phyloP scores from a whole-genome alignment of 2,888 invertebrate genomes.

The Meiosimyza platycephala region DNA sequence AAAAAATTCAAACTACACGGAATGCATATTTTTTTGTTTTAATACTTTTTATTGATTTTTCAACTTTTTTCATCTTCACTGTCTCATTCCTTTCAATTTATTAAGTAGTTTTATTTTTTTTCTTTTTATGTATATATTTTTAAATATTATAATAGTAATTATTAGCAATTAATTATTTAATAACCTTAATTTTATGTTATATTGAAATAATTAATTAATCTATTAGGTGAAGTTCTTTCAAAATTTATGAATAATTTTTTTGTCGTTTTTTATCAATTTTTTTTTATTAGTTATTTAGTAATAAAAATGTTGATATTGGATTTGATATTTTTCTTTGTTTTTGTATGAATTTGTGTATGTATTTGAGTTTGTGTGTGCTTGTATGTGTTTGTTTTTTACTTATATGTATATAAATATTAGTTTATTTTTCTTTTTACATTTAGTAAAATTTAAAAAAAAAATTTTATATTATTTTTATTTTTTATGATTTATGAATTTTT shows the following conservation, averaged over 20 bases:
- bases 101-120: constrained; percentile 27
- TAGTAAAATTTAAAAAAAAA: constrained; percentile 36
- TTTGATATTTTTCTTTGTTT: constrained; percentile 33
- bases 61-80: constrained; percentile 2
- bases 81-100: constrained; percentile 11
- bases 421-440: constrained; percentile 41
- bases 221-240: constrained; percentile 53
- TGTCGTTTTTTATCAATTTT: constrained; percentile 30
- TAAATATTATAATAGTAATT: constrained; percentile 42
- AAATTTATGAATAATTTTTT: constrained; percentile 46
- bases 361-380: constrained; percentile 25
- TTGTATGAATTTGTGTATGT: constrained; percentile 26
- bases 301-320: constrained; percentile 39
- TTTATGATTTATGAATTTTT: constrained; percentile 41
- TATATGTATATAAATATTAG: constrained; percentile 43
- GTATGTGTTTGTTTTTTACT: constrained; percentile 8
- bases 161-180: constrained; percentile 47
- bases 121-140: constrained; percentile 33
- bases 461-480: constrained; percentile 38
- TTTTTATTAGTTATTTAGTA: constrained; percentile 52
- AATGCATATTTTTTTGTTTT: constrained; percentile 20
- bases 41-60: constrained; percentile 15
- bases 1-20: constrained; percentile 23
- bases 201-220: constrained; percentile 36
- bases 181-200: constrained; percentile 33